Conservation (phyloP, 2,888 invertebrate genomes). For the Drosophila villosipedis region DNA sequence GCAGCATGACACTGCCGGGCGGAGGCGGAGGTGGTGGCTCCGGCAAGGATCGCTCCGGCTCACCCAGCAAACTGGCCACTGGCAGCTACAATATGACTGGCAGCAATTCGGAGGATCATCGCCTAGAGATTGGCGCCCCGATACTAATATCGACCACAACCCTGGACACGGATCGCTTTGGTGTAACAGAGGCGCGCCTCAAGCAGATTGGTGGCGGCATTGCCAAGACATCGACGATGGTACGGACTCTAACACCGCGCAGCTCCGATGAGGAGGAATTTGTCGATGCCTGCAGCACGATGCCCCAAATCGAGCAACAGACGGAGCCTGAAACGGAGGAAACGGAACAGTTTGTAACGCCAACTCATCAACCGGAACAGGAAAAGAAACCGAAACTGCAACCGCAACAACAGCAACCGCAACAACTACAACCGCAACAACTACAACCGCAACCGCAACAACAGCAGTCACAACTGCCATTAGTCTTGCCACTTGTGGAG, state of each 20-base stretch:
- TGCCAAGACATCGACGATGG: slow-evolving; percentile 60
- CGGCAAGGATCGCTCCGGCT: slow-evolving; percentile 51
- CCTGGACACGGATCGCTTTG: slow-evolving; percentile 83
- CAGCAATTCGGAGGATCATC: slow-evolving; percentile 83
- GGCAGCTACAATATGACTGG: slow-evolving; percentile 85
- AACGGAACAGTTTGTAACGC: slow-evolving; percentile 44
- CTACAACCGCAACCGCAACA: too few species aligned
- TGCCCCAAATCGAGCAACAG: slow-evolving; percentile 52
- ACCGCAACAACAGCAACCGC: slow-evolving; percentile 11
- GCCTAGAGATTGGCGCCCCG: slow-evolving; percentile 84
- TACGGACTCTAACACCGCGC: slow-evolving; percentile 68
- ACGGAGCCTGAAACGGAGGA: slow-evolving; percentile 19
- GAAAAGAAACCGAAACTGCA: slow-evolving; percentile 11
- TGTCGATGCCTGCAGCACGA: slow-evolving; percentile 82
- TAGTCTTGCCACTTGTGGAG: slow-evolving; percentile 10
- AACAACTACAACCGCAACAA: not conserved
- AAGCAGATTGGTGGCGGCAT: slow-evolving; percentile 82
- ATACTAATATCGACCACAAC: slow-evolving; percentile 84
- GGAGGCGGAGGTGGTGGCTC: not conserved
- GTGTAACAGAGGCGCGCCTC: slow-evolving; percentile 79
- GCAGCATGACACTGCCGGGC: slow-evolving; percentile 69
- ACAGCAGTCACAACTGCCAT: not conserved
- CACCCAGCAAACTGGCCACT: slow-evolving; percentile 78
- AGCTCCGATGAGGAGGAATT: slow-evolving; percentile 84
- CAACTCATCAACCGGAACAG: slow-evolving; percentile 46